Percentiles rank a stretch among this genome's conserved stretches.
These are phyloP conservation scores for Brachypodius melanocephalos DNA, from an alignment of 2,113 vertebrate species.

Conservation along the genomic window DNA sequence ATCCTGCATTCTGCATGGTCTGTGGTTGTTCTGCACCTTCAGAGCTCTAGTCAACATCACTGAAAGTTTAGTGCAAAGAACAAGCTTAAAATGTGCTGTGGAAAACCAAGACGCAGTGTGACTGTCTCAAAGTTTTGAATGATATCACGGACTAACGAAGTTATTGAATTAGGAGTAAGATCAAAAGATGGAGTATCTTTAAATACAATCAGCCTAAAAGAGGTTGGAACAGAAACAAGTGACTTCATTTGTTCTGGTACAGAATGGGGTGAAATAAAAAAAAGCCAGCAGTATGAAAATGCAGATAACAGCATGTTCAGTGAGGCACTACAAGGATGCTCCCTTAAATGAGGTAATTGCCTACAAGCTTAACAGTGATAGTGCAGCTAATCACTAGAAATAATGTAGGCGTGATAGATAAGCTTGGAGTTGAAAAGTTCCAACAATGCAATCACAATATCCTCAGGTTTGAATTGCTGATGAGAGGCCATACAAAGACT, in stretches of 20 bases:
- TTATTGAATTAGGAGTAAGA: background rate
- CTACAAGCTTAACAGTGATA: slow-evolving; percentile 56
- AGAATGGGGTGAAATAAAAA: background rate
- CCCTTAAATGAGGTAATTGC: slow-evolving; percentile 17
- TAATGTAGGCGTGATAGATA: slow-evolving; percentile 65
- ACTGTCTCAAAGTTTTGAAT: background rate
- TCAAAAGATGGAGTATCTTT: background rate
- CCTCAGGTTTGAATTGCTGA: slow-evolving; percentile 64
- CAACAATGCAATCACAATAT: slow-evolving; percentile 42
- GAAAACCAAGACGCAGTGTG: background rate
- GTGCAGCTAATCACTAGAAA: slow-evolving; percentile 63
- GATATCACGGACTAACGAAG: background rate
- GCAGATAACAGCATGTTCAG: slow-evolving; percentile 19
- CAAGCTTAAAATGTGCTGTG: background rate
- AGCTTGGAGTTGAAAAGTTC: slow-evolving; percentile 55
- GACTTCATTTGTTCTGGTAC: background rate
- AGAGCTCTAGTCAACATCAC: background rate
- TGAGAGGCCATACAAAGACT: slow-evolving; percentile 39
- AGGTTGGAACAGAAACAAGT: background rate
- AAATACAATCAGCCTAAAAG: background rate
- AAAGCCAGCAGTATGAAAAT: background rate
- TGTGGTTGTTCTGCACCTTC: background rate
- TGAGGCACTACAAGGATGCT: slow-evolving; percentile 19
- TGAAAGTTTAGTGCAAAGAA: background rate
- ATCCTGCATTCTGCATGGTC: background rate